These are phyloP conservation scores for Notothenia rossii DNA, from an alignment of 2,113 vertebrate genomes.

Conservation along the genomic window DNA sequence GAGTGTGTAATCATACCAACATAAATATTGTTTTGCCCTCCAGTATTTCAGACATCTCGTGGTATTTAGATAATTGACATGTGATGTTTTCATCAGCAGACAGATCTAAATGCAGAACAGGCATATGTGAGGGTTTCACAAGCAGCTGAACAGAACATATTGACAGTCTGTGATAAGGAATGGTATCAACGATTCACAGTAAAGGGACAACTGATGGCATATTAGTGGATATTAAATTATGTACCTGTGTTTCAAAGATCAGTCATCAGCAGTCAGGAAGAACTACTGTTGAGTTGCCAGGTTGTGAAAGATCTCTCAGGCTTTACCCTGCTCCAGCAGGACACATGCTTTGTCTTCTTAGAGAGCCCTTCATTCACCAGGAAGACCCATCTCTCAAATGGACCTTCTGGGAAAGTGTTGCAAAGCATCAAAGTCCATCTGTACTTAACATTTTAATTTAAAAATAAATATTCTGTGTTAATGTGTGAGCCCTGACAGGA, in stretches of 20 bases:
- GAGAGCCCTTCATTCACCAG: not conserved
- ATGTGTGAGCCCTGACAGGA: not conserved
- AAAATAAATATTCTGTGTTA: not conserved
- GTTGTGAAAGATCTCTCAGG: not conserved
- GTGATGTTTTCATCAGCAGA: no score
- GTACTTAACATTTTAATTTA: not conserved
- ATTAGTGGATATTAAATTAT: not conserved
- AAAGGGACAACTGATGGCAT: not conserved
- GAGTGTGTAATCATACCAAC: no score
- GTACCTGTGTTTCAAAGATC: not conserved
- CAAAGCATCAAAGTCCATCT: not conserved
- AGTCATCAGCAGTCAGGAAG: not conserved
- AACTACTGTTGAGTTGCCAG: not conserved
- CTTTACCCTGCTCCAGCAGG: not conserved
- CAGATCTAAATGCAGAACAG: no score
- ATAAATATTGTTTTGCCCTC: not conserved
- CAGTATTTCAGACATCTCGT: not conserved
- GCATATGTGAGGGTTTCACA: no score
- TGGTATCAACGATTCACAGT: no score
- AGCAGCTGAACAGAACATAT: not conserved
- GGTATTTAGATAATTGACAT: no score
- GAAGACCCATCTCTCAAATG: not conserved
- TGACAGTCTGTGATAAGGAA: not conserved
- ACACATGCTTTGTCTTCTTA: not conserved
- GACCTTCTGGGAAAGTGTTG: not conserved